Percentiles rank a stretch among this genome's conserved stretches.
Evolutionary conservation across 2,797 vertebrate genomes (phyloP).

Genomic region (Mallotus villosus): DNA sequence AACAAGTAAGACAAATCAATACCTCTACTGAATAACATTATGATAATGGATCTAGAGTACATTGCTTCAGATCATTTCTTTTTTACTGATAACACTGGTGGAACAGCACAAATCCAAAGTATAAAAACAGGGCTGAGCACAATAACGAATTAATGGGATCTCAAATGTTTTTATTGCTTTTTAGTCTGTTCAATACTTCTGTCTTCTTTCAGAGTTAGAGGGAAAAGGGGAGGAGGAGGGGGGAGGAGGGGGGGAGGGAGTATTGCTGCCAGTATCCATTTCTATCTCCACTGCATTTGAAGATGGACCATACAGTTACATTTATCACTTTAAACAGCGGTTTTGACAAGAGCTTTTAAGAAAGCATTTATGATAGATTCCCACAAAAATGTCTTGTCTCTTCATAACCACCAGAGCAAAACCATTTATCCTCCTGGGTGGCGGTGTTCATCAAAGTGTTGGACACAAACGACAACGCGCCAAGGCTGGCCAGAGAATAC

Average conservation of each 20-base stretch:
- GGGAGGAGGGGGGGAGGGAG: no score
- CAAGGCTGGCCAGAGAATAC: conserved; percentile 83
- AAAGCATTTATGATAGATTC: conserved; percentile 60
- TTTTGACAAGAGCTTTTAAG: conserved; percentile 52
- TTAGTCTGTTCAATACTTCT: not conserved
- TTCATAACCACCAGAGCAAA: conserved; percentile 73
- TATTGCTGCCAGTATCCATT: not conserved
- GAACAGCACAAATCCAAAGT: not conserved
- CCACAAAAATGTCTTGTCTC: conserved; percentile 54
- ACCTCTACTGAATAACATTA: not conserved
- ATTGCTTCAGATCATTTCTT: not conserved
- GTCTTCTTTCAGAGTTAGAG: conserved; percentile 10
- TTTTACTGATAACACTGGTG: not conserved
- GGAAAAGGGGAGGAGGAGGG: not conserved
- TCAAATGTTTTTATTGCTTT: conserved; percentile 3
- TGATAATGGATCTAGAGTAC: not conserved
- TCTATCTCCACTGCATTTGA: conserved; percentile 23
- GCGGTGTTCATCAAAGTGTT: conserved; percentile 86
- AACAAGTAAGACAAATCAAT: conserved; percentile 77
- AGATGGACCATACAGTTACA: conserved; percentile 23
- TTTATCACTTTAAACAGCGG: conserved; percentile 56
- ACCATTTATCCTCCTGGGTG: conserved; percentile 79
- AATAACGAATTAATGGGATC: not conserved
- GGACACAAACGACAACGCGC: conserved; percentile 91
- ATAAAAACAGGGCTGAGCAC: not conserved